Evolutionary conservation across 2,113 vertebrate species (phyloP), one percentile per base, ranked within the genome.

Genomic region (Orthonyx spaldingii): DNA sequence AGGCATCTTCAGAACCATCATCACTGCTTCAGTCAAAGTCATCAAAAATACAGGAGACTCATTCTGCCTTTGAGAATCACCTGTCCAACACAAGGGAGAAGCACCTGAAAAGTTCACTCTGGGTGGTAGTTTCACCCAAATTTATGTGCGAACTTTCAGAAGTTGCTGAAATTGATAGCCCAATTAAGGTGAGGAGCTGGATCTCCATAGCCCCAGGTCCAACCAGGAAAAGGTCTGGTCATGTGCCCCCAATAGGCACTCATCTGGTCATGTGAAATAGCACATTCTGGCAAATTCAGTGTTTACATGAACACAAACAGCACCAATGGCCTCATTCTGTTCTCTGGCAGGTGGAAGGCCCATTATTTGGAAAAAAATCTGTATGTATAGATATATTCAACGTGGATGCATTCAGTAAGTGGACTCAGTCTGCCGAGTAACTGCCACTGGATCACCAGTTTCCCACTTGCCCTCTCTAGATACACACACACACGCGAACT

Each of bases 171-270:
- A 74, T 52, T 3, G 0, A 13, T 22, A 77, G 26, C 4, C 10
- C 1, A 1, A 0, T 8, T 47, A 33, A 56, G 14, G 7, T 13
- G 32, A 69, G 12, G 18, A 69, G 37, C 41, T 89, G 37, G 20
- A 56, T 22, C 6, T 33, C n/a, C 7, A 7, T 7, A 7, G 24
- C 22, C 8, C 13, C 21, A 27, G 16, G 7, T 56, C 18, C 30
- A 90, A 5, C 11, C 19, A 41, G n/a, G 12, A 56, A 11, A 1
- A 2, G n/a, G 12, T 41, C 33, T 30, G 50, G 12, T 13, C 2
- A 1, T 13, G 5, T 35, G 4, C 16, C 41, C 50, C 37, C 5
- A 11, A 1, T 0, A 57, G 11, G 3, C 4, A 47, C 8, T 8
- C 21, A 10, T 16, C 41, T 66, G 55, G 15, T 16, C 13, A 7